Evolutionary conservation across 2,888 invertebrate species (phyloP).

Genomic region (Litoditis marina): DNA sequence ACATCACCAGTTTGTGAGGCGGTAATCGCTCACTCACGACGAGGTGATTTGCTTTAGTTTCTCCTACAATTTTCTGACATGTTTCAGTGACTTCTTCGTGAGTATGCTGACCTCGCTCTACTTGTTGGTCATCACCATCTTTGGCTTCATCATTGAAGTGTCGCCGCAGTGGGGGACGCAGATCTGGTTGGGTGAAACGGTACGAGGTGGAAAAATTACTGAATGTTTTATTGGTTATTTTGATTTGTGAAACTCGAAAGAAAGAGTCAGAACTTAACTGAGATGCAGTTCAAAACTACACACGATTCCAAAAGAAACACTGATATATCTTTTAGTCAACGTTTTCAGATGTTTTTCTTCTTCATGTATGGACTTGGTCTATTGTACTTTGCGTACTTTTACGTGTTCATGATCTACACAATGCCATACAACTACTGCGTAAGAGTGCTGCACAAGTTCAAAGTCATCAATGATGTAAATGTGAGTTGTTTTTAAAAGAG

Average conservation of each 20-base stretch:
- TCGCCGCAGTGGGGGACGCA: conserved; percentile 54
- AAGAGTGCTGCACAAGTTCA: conserved; percentile 14
- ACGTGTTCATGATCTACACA: conserved; percentile 56
- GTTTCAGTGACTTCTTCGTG: conserved; percentile 48
- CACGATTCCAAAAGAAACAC: neutral
- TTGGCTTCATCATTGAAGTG: conserved; percentile 54
- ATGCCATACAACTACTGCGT: conserved; percentile 33
- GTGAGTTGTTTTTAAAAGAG: conserved; percentile 8
- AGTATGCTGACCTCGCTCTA: conserved; percentile 56
- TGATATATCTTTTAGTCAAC: neutral
- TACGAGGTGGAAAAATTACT: too few species aligned
- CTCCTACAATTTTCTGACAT: neutral
- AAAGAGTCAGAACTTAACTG: neutral
- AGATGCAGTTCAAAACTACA: neutral
- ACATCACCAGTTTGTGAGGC: too few species aligned
- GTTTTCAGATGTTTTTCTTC: conserved; percentile 53
- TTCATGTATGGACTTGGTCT: conserved; percentile 57
- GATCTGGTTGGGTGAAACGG: conserved; percentile 56
- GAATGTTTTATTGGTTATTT: neutral
- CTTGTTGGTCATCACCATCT: conserved; percentile 54
- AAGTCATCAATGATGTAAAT: conserved; percentile 23
- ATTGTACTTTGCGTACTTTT: conserved; percentile 54
- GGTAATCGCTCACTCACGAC: too few species aligned
- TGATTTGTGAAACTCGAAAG: neutral
- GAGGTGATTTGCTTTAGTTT: too few species aligned